Evolutionary conservation across 1,140 invertebrate genomes (phyloP), one percentile per base, ranked within the genome.

Genomic region (Drosophila rhopaloa): DNA sequence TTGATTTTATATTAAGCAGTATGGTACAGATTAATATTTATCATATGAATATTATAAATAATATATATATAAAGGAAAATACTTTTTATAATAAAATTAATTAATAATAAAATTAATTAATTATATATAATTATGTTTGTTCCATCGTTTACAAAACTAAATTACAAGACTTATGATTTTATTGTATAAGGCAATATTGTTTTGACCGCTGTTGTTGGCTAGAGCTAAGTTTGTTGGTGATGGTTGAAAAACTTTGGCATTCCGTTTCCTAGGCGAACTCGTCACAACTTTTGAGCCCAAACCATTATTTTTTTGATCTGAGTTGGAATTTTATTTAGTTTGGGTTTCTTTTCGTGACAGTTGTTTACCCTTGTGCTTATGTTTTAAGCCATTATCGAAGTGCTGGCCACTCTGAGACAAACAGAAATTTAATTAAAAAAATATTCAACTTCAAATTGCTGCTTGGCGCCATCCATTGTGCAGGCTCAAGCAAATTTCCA

Each of bases 381-480:
- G 54, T 58, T 58, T 40, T 51, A 27, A 4, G 32, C 6, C 5
- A 9, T 58, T 62, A 63, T 68, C 61, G 57, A 24, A 65, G 62
- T 57, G 32, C 43, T 5, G 7, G 29, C 29, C 29, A 56, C 55
- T 65, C 51, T 44, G 19, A 14, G 40, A 44, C 8, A n/a, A 57
- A 58, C 59, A 71, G 56, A 60, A 67, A 71, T 76, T 84, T 76
- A 80, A 84, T 83, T 79, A 72, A 84, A 84, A 83, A 59, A 44
- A 27, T 35, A 27, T 5, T 29, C 8, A 46, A 44, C 38, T 46
- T 37, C 29, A 32, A 38, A 37, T 3, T 44, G 61, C 38, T 10
- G 27, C n/a, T 29, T 75, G 56, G 71, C 68, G 53, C 40, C 32
- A 35, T 50, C n/a, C 27, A 9, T 14, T 50, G 27, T 9, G 6